Evolutionary conservation across 1,140 invertebrate species (phyloP).

Genomic region (Sinella curviseta): DNA sequence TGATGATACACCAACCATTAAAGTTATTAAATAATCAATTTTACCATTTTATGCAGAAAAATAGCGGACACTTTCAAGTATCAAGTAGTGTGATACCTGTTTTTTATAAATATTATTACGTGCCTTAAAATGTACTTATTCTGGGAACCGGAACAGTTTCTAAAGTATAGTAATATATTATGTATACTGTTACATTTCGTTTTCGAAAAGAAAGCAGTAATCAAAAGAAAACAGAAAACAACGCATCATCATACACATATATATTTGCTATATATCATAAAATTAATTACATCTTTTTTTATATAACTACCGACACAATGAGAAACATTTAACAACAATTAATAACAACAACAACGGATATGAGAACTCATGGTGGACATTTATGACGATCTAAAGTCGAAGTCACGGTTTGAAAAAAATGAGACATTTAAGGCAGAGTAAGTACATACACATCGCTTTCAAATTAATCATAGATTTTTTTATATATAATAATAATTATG

Average conservation of each 20-base stretch:
- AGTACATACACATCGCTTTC: not conserved
- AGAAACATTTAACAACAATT: slow-evolving; percentile 12
- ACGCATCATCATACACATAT: not conserved
- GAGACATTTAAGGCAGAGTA: slow-evolving; percentile 12
- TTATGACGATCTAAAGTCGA: slow-evolving; percentile 4
- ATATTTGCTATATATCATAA: not conserved
- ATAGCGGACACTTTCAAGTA: slow-evolving; percentile 18
- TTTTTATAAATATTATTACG: slow-evolving; percentile 1
- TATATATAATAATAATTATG: slow-evolving; percentile 5
- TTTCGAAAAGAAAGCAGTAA: slow-evolving; percentile 3
- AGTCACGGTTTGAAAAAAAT: slow-evolving; percentile 22
- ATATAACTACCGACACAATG: not conserved
- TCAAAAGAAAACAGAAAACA: not conserved
- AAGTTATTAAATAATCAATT: not conserved
- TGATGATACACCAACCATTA: not conserved
- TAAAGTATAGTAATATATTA: not conserved
- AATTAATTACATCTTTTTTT: no score
- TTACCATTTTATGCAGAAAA: slow-evolving; percentile 16
- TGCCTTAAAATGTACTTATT: slow-evolving; percentile 16
- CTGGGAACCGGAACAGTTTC: not conserved
- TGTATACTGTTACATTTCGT: not conserved
- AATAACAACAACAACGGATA: not conserved
- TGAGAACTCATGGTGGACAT: slow-evolving; percentile 20
- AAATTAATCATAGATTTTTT: not conserved
- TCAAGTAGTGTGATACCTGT: not conserved